These are phyloP conservation scores for Thumatha senex DNA, from an alignment of 2,888 invertebrate species.

Conservation along the genomic window DNA sequence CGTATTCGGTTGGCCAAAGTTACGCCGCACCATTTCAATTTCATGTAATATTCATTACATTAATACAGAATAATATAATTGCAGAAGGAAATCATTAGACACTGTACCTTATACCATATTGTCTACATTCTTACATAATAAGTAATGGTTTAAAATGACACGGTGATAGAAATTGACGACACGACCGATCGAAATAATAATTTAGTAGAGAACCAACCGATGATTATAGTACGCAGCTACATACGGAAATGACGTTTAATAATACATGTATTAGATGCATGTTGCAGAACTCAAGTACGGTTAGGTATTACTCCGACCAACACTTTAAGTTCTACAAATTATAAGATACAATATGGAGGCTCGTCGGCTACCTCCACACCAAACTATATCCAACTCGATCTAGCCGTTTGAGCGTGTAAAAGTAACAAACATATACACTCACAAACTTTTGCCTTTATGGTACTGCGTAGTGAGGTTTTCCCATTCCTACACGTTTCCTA, in stretches of 20 bases:
- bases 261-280: constrained; percentile 41
- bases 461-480: too few species aligned
- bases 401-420: too few species aligned
- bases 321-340: neutral
- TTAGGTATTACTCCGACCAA: neutral
- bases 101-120: neutral
- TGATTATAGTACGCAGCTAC: constrained; percentile 51
- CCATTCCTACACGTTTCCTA: too few species aligned
- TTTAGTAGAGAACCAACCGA: constrained; percentile 42
- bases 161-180: constrained; percentile 46
- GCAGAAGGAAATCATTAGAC: neutral
- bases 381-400: too few species aligned
- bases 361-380: too few species aligned
- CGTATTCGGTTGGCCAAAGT: too few species aligned
- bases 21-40: too few species aligned
- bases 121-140: neutral
- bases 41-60: too few species aligned
- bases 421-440: too few species aligned
- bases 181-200: constrained; percentile 49
- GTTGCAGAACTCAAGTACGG: neutral
- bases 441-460: too few species aligned
- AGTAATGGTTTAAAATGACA: constrained; percentile 37
- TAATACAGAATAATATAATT: too few species aligned
- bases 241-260: constrained; percentile 50
- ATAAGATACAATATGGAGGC: neutral